Base-by-base conservation (phyloP, 64 coral and sea anemone genomes). In the Trachythela sp. region DNA sequence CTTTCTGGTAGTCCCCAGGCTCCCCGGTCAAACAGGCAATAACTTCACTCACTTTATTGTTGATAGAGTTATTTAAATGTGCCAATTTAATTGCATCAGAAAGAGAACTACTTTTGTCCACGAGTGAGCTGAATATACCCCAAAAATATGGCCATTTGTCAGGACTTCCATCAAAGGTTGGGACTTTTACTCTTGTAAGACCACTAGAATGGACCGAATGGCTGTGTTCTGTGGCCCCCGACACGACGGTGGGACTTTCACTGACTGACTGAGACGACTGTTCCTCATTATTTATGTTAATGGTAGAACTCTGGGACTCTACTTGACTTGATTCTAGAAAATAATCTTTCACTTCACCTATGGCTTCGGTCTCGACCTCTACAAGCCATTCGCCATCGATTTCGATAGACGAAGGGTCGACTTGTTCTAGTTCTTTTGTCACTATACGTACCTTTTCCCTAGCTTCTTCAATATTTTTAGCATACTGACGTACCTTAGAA, bases 141-240 rank as follows among this genome's bases (percentile, higher is more conserved):
- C 72, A 89, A 77, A 89, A 89, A 83, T 89, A 89, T 89, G 70
- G 72, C 71, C 64, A 88, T 76, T 88, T 88, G 59, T 88, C 35
- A 24, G 36, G 24, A 14, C 26, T 88, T 64, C 87, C 68, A 71
- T 88, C 87, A 88, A 88, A 88, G 18, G 41, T 88, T 24, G 67
- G 87, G 35, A 88, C 41, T 26, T 70, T 60, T 64, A 88, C 87
- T n/a, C 87, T 37, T 56, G 70, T 88, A 22, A 88, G 40, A 75
- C 87, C 87, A 88, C 58, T 22, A 2, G 59, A 68, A 68, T 22
- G 59, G 30, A 2, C 30, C 20, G 59, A 68, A 68, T 22, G 59
- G 30, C 59, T 68, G 30, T 31, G 30, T 68, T 68, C 4, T 6
- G 6, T 68, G 3, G 2, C 59, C 15, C 59, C 59, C 5, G 59